Evolutionary conservation across 2,113 vertebrate genomes (phyloP).

Genomic region (Acanthochromis polyacanthus): DNA sequence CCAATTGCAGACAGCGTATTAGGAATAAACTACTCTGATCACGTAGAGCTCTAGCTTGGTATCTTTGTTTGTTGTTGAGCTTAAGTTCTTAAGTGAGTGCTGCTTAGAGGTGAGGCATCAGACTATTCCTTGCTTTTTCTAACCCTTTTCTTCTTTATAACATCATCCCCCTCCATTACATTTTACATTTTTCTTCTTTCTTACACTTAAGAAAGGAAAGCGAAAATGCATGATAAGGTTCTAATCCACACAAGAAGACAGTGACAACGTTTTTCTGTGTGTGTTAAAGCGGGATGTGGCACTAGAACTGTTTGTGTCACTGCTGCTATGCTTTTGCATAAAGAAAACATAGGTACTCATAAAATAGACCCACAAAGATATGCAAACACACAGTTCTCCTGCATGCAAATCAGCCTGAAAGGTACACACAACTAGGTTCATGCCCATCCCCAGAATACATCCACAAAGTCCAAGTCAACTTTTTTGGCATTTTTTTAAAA

Average conservation of each 20-base stretch:
- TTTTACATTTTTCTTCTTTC: slow-evolving; percentile 13
- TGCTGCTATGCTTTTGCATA: background rate
- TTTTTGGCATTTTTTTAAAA: no score
- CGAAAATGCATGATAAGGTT: slow-evolving; percentile 29
- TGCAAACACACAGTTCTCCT: slow-evolving; percentile 21
- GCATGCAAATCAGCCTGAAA: background rate
- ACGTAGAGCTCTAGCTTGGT: slow-evolving; percentile 45
- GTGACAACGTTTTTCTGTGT: slow-evolving; percentile 20
- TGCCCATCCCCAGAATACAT: background rate
- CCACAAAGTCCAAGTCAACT: no score
- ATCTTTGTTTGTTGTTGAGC: slow-evolving; percentile 68
- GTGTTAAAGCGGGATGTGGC: slow-evolving; percentile 9
- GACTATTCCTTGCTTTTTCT: slow-evolving; percentile 32
- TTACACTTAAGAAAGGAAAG: background rate
- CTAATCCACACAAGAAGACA: slow-evolving; percentile 35
- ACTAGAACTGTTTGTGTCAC: slow-evolving; percentile 35
- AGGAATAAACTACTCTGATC: slow-evolving; percentile 63
- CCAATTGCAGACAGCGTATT: slow-evolving; percentile 59
- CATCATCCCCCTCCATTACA: background rate
- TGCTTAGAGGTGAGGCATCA: slow-evolving; percentile 56
- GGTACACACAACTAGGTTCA: background rate
- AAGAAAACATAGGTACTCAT: slow-evolving; percentile 4
- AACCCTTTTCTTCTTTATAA: background rate
- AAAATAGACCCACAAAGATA: slow-evolving; percentile 8
- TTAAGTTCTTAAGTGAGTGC: slow-evolving; percentile 61